These are phyloP conservation scores for Dicrostonyx torquatus DNA, from an alignment of 2,797 vertebrate genomes.

Conservation along the genomic window DNA sequence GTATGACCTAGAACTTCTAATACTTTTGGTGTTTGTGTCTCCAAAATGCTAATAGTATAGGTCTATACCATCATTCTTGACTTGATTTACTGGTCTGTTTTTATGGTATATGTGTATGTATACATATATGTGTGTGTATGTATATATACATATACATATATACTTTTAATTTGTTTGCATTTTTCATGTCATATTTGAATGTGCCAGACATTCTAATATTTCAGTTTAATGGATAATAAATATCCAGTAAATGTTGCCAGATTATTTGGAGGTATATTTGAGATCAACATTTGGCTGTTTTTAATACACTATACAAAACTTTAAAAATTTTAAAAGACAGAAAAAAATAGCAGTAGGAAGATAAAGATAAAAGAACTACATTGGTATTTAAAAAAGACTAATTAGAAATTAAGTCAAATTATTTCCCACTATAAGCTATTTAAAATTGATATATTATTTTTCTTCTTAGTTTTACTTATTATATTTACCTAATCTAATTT, in stretches of 20 bases:
- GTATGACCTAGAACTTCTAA: background rate
- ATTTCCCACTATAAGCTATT: background rate
- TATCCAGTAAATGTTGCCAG: background rate
- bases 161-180: background rate
- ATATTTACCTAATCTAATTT: background rate
- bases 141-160: no score
- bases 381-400: background rate
- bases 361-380: background rate
- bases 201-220: background rate
- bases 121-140: no score
- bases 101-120: no score
- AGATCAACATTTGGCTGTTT: background rate
- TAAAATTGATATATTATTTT: conserved; percentile 16
- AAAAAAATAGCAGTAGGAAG: background rate
- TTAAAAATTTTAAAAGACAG: background rate
- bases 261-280: background rate
- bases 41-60: background rate
- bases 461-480: background rate
- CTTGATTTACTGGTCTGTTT: background rate
- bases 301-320: background rate
- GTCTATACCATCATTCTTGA: background rate
- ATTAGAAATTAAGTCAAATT: background rate
- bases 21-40: background rate
- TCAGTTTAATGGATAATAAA: background rate
- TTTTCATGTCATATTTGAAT: background rate